Evolutionary conservation across 1,140 invertebrate genomes (phyloP), one percentile per base, ranked within the genome.

Genomic region (Colletes gigas): DNA sequence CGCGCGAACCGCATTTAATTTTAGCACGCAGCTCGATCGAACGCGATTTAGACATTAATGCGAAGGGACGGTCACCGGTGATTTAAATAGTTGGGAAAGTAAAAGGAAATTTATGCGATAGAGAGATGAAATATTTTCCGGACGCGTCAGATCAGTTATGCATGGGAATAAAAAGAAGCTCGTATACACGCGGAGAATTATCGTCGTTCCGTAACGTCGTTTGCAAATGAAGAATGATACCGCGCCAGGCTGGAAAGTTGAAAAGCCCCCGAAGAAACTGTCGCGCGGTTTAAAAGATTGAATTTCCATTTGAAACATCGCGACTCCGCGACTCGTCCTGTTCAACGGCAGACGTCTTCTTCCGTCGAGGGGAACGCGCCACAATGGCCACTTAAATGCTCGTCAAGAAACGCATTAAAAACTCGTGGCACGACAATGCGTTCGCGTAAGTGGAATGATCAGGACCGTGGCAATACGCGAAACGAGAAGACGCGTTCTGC

Each of bases 1-100:
- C 66, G 17, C 17, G 54, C 21, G 74, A 59, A 77, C 75, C 66
- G 75, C 66, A 77, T 60, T 66, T 77, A 77, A 77, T 77, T 77
- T 77, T 77, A 70, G 75, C 66, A 12, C 54, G 55, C 55, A 41
- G 30, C 70, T 57, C 57, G 66, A 70, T 70, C 70, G 44, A 77
- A 50, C 55, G 55, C 41, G 66, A 59, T 65, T 59, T 52, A 50
- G 66, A 60, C 50, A 50, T 55, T 60, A 57, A 66, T 19, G 65
- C n/a, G 41, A 70, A 41, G 54, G 69, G 67, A 60, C 60, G 21
- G 65, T 59, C 69, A 59, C 74, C 12, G 19, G 44, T 47, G 44
- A 47, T 47, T 47, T 47, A 8, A 47, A 9, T 4, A 8, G 6
- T 9, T 0, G 44, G 9, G 3, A 9, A 9, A 47, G 6, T 9